phyloP scores from a whole-genome alignment of 2,888 invertebrate species.

The Matsumyia berberina region DNA sequence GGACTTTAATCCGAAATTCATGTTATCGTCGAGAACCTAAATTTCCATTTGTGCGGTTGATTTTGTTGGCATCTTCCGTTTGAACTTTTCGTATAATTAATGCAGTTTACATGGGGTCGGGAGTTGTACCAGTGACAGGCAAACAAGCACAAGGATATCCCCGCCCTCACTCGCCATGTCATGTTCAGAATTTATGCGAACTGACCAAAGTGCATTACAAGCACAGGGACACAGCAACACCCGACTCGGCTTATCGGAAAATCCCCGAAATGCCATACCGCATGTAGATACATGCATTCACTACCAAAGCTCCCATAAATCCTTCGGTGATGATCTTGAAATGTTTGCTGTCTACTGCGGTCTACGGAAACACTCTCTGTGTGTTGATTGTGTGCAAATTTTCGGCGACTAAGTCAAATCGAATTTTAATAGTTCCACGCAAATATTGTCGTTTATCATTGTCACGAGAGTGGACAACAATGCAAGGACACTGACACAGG shows the following conservation, averaged over 20 bases:
- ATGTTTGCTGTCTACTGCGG: slow-evolving; percentile 67
- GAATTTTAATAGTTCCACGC: slow-evolving; percentile 73
- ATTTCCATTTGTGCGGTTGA: slow-evolving; percentile 68
- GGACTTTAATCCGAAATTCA: slow-evolving; percentile 65
- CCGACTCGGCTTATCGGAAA: slow-evolving; percentile 39
- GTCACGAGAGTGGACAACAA: slow-evolving; percentile 22
- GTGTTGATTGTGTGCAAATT: slow-evolving; percentile 54
- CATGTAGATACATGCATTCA: slow-evolving; percentile 23
- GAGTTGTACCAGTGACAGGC: slow-evolving; percentile 63
- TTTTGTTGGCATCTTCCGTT: slow-evolving; percentile 54
- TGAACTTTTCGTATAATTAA: slow-evolving; percentile 74
- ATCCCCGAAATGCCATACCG: slow-evolving; percentile 24
- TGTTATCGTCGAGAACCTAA: slow-evolving; percentile 55
- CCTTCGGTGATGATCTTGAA: slow-evolving; percentile 73
- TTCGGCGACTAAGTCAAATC: slow-evolving; percentile 71
- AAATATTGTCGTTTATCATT: slow-evolving; percentile 72
- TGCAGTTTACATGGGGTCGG: slow-evolving; percentile 72
- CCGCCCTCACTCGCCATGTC: slow-evolving; percentile 56
- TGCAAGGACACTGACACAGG: slow-evolving; percentile 10
- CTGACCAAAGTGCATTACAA: slow-evolving; percentile 66
- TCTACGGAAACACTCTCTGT: slow-evolving; percentile 14
- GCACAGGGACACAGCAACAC: slow-evolving; percentile 30
- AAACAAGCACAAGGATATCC: slow-evolving; percentile 31
- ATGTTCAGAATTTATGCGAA: slow-evolving; percentile 71
- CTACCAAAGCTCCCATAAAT: slow-evolving; percentile 59